A percentile compares a stretch with the other conserved stretches of the same genome.
Evolutionary conservation across 2,113 vertebrate species (phyloP).

Genomic region (Todiramphus saurophagus): DNA sequence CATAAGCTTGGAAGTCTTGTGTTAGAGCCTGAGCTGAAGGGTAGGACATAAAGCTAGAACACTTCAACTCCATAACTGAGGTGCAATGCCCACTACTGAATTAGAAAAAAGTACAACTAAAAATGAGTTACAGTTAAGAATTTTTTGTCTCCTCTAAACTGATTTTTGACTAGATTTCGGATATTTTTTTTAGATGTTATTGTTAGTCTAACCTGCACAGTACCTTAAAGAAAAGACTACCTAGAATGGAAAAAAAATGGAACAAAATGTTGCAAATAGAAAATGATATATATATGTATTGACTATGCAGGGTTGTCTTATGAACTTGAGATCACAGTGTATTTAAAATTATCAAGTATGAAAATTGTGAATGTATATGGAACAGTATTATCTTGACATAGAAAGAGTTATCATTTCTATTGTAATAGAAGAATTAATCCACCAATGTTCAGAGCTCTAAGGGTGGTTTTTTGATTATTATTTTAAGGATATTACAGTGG

Average conservation of each 20-base stretch:
- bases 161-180: background rate
- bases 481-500: constrained; percentile 88
- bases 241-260: background rate
- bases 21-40: background rate
- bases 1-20: background rate
- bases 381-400: background rate
- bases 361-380: background rate
- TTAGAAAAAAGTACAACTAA: background rate
- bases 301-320: background rate
- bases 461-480: background rate
- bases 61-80: background rate
- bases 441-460: background rate
- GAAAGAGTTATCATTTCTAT: background rate
- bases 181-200: background rate
- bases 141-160: background rate
- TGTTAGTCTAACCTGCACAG: background rate
- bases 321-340: background rate
- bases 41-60: background rate
- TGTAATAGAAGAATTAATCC: background rate
- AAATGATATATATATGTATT: background rate
- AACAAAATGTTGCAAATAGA: background rate
- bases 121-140: background rate
- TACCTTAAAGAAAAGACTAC: background rate
- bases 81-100: background rate
- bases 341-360: background rate